Conservation (phyloP, 2,797 vertebrate species). For the Caiman crocodilus region DNA sequence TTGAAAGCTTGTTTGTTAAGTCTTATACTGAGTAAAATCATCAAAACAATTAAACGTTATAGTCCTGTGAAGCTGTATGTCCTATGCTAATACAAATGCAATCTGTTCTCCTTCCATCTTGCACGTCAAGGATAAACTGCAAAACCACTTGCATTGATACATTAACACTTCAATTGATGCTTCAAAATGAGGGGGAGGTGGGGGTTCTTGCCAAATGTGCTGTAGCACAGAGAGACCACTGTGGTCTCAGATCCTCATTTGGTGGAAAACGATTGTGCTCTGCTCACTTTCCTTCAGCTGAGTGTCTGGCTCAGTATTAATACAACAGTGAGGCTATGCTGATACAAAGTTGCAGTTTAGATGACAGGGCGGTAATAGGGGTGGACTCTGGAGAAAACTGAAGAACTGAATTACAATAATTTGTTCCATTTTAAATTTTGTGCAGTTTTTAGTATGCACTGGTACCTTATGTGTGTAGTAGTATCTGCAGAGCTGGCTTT, state of each 20-base stretch:
- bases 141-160: background rate
- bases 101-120: background rate
- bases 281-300: background rate
- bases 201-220: background rate
- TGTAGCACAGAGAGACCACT: background rate
- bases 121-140: background rate
- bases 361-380: background rate
- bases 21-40: background rate
- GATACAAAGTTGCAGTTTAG: background rate
- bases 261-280: background rate
- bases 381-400: no score
- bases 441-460: no score
- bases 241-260: background rate
- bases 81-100: fast-evolving
- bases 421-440: no score
- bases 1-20: background rate
- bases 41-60: fast-evolving
- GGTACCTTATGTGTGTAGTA: no score
- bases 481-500: no score
- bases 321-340: no score
- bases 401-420: no score
- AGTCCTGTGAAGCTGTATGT: background rate
- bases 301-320: background rate
- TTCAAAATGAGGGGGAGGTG: background rate
- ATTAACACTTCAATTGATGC: background rate